A percentile compares a stretch with the other conserved stretches of the same genome.
Conservation (phyloP, 2,797 vertebrate species). For the Hydrophis major region DNA sequence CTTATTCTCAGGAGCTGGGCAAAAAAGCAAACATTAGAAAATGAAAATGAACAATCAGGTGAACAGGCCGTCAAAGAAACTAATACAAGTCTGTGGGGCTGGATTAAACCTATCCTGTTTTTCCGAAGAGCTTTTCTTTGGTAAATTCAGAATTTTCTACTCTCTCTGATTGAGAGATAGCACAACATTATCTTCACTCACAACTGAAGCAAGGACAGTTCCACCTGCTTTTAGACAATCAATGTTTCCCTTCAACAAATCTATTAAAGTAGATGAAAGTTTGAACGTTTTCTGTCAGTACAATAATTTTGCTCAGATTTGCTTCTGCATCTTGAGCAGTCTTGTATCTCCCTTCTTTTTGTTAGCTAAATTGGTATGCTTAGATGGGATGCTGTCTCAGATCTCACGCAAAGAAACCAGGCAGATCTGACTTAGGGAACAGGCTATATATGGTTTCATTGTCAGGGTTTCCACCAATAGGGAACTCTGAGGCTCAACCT, state of each 20-base stretch:
- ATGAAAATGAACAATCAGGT: not conserved
- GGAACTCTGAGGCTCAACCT: not conserved
- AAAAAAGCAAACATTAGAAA: not conserved
- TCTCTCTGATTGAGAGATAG: not conserved
- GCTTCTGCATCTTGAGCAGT: too few species aligned
- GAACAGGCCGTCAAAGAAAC: not conserved
- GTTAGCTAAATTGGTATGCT: not conserved
- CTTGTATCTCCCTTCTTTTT: not conserved
- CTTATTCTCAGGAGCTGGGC: conserved; percentile 38
- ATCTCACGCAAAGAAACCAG: not conserved
- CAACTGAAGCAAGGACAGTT: not conserved
- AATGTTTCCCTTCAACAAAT: not conserved
- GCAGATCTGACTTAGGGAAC: not conserved
- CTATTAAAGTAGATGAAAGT: not conserved
- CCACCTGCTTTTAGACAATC: not conserved
- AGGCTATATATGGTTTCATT: not conserved
- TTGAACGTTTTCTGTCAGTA: not conserved
- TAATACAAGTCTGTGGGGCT: not conserved
- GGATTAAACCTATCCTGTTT: not conserved
- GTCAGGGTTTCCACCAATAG: not conserved
- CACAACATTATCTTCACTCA: not conserved
- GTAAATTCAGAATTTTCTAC: too few species aligned
- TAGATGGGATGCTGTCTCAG: not conserved
- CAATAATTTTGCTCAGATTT: not conserved
- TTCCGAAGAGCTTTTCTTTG: not conserved